Evolutionary conservation across 2,797 vertebrate genomes (phyloP), one percentile per base, ranked within the genome.

Genomic region (Catostomus latipinnis): DNA sequence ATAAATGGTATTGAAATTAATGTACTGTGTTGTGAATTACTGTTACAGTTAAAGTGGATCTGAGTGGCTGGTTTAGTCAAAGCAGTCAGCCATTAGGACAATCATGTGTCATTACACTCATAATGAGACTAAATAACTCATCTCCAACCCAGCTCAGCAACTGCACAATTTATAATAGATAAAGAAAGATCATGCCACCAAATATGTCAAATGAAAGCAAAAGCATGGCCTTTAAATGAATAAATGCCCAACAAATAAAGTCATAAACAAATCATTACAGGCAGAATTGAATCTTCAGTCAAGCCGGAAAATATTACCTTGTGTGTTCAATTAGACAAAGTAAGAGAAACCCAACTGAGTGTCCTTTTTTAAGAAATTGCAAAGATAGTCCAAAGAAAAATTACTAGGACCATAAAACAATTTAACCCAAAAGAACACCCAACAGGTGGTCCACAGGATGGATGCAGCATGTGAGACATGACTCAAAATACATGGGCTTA

Each of bases 41-140:
- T n/a, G 52, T 45, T 62, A 48, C 22, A 2, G 10, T 45, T 62
- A 45, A 70, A 53, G 66, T 53, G 66, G 49, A 13, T 70, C 13
- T 70, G 57, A 70, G 67, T 46, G 14, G 57, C 57, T 71, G 58
- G 43, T 78, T 61, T 52, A 78, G 49, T 78, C 48, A 53, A 71
- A 78, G 48, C 66, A 62, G n/a, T 43, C n/a, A 62, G 67, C 57
- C 45, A 62, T 78, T 63, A 53, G 22, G 49, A 71, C 10, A 62
- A 62, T 71, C 48, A 62, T 70, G 66, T 78, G 67, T 78, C 66
- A 78, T 78, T 62, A 63, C 69, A 54, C 49, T 62, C 11, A 63
- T 48, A 62, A 70, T 62, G 12, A n/a, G 13, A 18, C 66, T 65
- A 34, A 63, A 12, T 74, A 74, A 53, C 49, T 53, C 22, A 11